Base-by-base conservation (phyloP, 2,888 invertebrate genomes). In the Trichogramma dendrolimi region DNA sequence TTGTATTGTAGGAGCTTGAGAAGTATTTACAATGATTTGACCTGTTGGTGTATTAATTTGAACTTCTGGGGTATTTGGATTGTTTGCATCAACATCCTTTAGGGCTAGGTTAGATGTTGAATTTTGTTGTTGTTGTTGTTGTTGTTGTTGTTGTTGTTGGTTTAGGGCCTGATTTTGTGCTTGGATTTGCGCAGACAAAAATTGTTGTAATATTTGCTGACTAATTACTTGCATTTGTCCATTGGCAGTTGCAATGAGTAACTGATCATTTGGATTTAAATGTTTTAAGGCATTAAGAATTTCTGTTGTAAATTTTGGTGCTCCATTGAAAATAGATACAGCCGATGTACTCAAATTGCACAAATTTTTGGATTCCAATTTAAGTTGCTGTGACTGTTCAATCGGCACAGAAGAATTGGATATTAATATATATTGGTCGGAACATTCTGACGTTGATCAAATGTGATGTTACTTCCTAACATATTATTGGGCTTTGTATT, bases 191-290 rank as follows among this genome's bases (percentile, higher is more conserved):
- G 77, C 78, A 5, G 78, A 71, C 43, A 79, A 61, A 55, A 78
- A 73, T 58, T 79, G 79, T 61, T 79, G 79, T 42, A 79, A 64
- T 5, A 77, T 64, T 50, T 79, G 79, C 53, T 79, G 79, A 64
- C 78, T 79, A 40, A 79, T 78, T 1, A 79, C 75, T 63, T 79
- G 79, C 79, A 78, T 79, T 60, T 79, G 79, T 4, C 79, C 79
- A 57, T 79, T 78, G 2, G 78, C 75, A 63, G 77, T 77, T 0
- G 79, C 79, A 48, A 79, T 79, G 39, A 79, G 60, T 43, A 79
- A 56, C 60, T 79, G 79, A 67, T 79, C 79, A 56, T 78, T 79
- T 0, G 79, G 79, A 70, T 79, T 79, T 40, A 79, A 69, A 64
- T 79, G 78, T 52, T 78, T 79, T 46, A 79, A 67, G 7, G 78